A percentile compares a stretch with the other conserved stretches of the same genome.
phyloP scores from a whole-genome alignment of 2,888 invertebrate genomes.

The Ischnus inquisitorius region DNA sequence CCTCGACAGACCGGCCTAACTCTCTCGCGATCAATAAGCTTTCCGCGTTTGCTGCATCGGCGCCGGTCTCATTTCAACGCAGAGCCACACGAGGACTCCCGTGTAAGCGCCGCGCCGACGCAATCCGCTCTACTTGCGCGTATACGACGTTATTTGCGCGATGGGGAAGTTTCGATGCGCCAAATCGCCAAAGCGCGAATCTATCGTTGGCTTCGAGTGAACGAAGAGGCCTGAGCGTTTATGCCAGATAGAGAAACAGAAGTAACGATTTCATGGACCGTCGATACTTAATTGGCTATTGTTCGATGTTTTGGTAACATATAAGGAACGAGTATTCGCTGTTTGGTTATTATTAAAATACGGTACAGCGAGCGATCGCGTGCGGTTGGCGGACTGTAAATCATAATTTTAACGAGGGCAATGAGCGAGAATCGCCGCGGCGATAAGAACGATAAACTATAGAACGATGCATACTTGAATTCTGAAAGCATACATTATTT shows the following conservation, averaged over 20 bases:
- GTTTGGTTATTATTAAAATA: slow-evolving; percentile 23
- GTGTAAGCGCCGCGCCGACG: slow-evolving; percentile 39
- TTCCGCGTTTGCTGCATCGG: slow-evolving; percentile 51
- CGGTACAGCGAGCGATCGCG: not conserved
- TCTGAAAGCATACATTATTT: not conserved
- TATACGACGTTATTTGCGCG: slow-evolving; percentile 1
- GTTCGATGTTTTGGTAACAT: slow-evolving; percentile 27
- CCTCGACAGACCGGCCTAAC: slow-evolving; percentile 26
- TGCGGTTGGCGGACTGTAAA: slow-evolving; percentile 45
- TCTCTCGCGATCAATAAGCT: slow-evolving; percentile 57
- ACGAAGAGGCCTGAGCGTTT: not conserved
- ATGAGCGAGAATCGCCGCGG: slow-evolving; percentile 20
- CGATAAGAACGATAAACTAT: slow-evolving; percentile 28
- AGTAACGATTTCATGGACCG: slow-evolving; percentile 52
- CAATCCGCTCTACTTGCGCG: slow-evolving; percentile 20
- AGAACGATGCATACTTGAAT: not conserved
- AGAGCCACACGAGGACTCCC: slow-evolving; percentile 4
- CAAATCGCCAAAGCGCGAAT: slow-evolving; percentile 9
- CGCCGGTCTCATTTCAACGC: slow-evolving; percentile 25
- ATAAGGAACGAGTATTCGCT: not conserved
- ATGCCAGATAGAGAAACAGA: not conserved
- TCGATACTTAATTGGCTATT: slow-evolving; percentile 36
- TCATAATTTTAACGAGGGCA: slow-evolving; percentile 38
- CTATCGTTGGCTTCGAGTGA: not conserved
- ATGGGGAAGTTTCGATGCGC: not conserved